Evolutionary conservation across 1,140 invertebrate genomes (phyloP), one percentile per base, ranked within the genome.

Genomic region (Myzus persicae): DNA sequence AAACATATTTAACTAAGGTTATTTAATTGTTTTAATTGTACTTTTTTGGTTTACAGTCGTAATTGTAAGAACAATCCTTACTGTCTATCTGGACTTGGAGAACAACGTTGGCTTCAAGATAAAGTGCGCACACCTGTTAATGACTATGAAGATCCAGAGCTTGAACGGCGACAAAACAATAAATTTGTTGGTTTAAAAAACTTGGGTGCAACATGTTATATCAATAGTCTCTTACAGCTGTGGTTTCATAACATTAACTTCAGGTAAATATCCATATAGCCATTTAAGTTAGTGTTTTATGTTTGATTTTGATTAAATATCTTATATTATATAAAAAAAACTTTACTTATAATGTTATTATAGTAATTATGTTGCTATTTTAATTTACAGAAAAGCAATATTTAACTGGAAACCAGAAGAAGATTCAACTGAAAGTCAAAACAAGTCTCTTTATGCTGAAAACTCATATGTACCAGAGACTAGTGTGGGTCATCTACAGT

Each of bases 161-260:
- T 94, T 2, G 96, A 96, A 94, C 94, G 96, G 54, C 94, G 96
- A 36, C 94, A 95, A 93, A 95, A 95, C 42, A 95, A 95, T 0
- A 95, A 95, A 88, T 96, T 96, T 95, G 96, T 96, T 76, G 97
- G 97, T 31, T 95, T 97, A 87, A 96, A 96, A 95, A 97, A 97
- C 95, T 95, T 97, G 91, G 97, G 97, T 82, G 97, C 97, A 36
- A 97, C 97, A 22, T 97, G 97, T 95, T 97, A 97, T 94, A 96
- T 97, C 18, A 97, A 97, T 95, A 97, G 97, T 94, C 96, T 97
- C 93, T 95, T 97, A 76, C 97, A 97, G 95, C 95, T 97, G 44
- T 97, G 97, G 97, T 97, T 97, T 95, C 97, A 97, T 94, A 97
- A 97, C 94, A 95, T 96, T 94, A 95, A 95, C 59, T 96, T 97